phyloP scores from a whole-genome alignment of 2,113 vertebrate genomes.

The Oreochromis aureus region DNA sequence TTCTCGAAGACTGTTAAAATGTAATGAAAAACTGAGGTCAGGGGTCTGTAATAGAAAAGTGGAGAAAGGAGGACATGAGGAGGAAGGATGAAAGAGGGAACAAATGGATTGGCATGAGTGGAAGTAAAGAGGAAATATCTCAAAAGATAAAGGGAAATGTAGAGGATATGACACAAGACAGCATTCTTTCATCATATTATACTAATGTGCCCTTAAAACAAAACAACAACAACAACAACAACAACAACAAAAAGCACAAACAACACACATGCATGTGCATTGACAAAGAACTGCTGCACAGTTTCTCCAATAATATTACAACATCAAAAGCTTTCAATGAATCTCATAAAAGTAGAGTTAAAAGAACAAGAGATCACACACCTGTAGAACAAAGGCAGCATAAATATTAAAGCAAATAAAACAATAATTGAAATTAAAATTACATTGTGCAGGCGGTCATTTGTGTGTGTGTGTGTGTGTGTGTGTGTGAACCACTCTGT shows the following conservation, averaged over 20 bases:
- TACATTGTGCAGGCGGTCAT: neutral
- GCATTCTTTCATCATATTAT: neutral
- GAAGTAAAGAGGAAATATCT: neutral
- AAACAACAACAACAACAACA: neutral
- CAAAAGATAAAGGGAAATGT: neutral
- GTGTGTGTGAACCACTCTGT: neutral
- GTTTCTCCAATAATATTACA: neutral
- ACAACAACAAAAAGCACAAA: neutral
- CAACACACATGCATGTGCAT: neutral
- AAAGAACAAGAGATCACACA: neutral
- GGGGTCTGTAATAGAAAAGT: neutral
- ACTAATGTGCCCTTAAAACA: neutral
- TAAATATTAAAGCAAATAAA: conserved; percentile 28
- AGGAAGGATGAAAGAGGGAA: neutral
- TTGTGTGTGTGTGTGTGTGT: neutral
- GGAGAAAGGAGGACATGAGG: neutral
- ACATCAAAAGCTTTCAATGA: conserved; percentile 29
- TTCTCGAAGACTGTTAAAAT: neutral
- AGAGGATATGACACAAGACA: neutral
- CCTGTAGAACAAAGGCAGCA: conserved; percentile 26
- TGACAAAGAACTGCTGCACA: neutral
- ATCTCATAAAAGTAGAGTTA: neutral
- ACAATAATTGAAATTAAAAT: conserved; percentile 31
- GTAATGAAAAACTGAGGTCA: neutral
- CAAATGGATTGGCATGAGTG: neutral